Conservation (phyloP, 2,113 vertebrate species). For the Ceyx melanurus region DNA sequence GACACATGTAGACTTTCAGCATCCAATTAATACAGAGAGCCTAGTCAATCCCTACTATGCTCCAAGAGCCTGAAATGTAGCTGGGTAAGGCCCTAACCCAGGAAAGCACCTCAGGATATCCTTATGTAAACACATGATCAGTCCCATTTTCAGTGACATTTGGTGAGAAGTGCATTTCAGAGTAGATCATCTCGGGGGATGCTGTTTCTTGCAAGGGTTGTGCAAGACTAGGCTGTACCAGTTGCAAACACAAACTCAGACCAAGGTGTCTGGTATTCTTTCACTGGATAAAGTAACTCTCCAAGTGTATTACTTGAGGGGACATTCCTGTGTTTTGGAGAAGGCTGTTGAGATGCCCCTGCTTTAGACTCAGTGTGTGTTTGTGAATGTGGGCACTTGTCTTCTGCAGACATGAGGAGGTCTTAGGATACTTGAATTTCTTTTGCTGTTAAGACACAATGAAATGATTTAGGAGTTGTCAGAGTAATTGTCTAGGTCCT, state of each 20-base stretch:
- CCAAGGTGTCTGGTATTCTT: neutral
- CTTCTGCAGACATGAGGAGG: neutral
- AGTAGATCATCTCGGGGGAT: neutral
- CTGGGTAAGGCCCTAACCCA: neutral
- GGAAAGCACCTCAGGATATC: constrained; percentile 38
- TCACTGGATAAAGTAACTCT: neutral
- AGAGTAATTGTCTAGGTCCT: neutral
- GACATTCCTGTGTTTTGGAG: neutral
- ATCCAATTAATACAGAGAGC: neutral
- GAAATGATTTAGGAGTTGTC: neutral
- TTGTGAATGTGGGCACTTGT: neutral
- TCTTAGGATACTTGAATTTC: neutral
- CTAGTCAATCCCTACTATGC: constrained; percentile 18
- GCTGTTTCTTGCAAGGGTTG: neutral
- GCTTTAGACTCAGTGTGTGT: fast-evolving
- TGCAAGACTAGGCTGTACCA: neutral
- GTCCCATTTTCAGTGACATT: neutral
- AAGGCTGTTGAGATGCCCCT: neutral
- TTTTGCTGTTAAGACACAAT: neutral
- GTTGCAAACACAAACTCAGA: neutral
- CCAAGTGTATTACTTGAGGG: neutral
- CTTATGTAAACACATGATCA: neutral
- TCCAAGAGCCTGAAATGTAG: neutral
- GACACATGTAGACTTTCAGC: neutral
- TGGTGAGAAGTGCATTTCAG: neutral